Evolutionary conservation across 2,113 vertebrate species (phyloP).

Genomic region (Sinocyclocheilus anophthalmus): DNA sequence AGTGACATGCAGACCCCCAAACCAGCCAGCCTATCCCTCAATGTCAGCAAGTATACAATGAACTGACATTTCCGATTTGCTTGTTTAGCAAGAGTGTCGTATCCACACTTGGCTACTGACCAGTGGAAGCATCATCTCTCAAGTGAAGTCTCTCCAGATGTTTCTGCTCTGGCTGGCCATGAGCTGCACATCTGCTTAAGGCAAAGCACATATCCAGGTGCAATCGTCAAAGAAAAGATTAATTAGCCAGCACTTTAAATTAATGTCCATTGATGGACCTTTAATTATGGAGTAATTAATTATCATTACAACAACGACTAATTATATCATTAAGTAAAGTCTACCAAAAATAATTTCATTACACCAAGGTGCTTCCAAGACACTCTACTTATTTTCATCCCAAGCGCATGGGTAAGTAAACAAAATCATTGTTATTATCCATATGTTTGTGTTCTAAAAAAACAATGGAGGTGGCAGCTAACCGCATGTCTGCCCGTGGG

Average conservation of each 20-base stretch:
- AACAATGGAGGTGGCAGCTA: constrained; percentile 48
- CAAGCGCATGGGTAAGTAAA: constrained; percentile 46
- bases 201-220: constrained; percentile 51
- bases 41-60: constrained; percentile 54
- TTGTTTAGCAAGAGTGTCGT: constrained; percentile 57
- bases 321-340: constrained; percentile 65
- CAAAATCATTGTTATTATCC: constrained; percentile 46
- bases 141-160: constrained; percentile 50
- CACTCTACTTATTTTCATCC: constrained; percentile 63
- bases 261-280: constrained; percentile 78
- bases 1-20: constrained; percentile 40
- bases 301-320: constrained; percentile 73
- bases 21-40: constrained; percentile 29
- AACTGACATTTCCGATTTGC: constrained; percentile 63
- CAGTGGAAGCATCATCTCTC: constrained; percentile 41
- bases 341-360: constrained; percentile 76
- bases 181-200: constrained; percentile 56
- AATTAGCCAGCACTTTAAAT: constrained; percentile 78
- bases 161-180: constrained; percentile 26
- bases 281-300: constrained; percentile 77
- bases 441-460: constrained; percentile 35
- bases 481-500: constrained; percentile 36
- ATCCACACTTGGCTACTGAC: constrained; percentile 40
- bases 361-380: constrained; percentile 69
- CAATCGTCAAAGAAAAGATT: constrained; percentile 69